Percentiles rank a stretch among this genome's conserved stretches.
phyloP scores from a whole-genome alignment of 2,113 vertebrate species.

The Rhinolophus sinicus region DNA sequence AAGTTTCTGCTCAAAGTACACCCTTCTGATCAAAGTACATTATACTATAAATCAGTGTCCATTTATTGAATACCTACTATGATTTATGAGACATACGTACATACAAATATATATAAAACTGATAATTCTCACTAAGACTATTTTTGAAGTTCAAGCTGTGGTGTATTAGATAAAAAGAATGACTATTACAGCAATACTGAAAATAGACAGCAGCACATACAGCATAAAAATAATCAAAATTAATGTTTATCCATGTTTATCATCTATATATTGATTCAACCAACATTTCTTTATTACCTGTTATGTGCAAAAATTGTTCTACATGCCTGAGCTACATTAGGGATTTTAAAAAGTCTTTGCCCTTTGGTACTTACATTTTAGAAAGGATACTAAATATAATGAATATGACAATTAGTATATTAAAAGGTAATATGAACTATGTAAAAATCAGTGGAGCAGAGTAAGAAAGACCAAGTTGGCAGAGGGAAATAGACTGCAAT shows the following conservation, averaged over 20 bases:
- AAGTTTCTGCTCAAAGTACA: neutral
- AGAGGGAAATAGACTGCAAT: neutral
- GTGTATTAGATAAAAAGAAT: neutral
- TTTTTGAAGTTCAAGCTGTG: conserved; percentile 18
- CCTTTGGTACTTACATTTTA: neutral
- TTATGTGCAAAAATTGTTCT: neutral
- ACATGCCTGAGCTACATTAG: neutral
- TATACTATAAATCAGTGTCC: neutral
- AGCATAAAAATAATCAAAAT: neutral
- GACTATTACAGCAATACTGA: neutral
- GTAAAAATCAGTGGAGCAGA: neutral
- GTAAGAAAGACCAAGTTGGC: neutral
- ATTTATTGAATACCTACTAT: neutral
- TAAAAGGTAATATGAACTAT: neutral
- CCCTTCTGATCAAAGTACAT: neutral
- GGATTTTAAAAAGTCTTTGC: neutral
- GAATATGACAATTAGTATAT: neutral
- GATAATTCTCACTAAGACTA: neutral
- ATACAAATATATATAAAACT: neutral
- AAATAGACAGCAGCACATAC: neutral
- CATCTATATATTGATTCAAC: neutral
- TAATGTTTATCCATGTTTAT: neutral
- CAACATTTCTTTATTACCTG: neutral
- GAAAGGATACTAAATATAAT: neutral
- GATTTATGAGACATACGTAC: neutral